Conservation (phyloP, 2,888 invertebrate genomes). For the Adelognathus sp. region DNA sequence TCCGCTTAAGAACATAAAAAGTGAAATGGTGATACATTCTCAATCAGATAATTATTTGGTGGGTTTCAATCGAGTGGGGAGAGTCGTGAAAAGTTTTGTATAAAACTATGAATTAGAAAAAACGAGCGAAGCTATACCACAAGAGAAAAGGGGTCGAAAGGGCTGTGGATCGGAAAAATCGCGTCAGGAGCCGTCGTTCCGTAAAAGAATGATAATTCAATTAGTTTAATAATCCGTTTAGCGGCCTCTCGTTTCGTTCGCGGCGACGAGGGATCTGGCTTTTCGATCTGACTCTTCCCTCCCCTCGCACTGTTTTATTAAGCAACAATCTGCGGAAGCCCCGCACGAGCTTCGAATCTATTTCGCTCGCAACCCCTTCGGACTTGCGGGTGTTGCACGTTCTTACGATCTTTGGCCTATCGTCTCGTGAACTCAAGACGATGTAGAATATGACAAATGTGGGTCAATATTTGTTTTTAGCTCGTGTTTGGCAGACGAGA, state of each 20-base stretch:
- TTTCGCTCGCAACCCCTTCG: slow-evolving; percentile 24
- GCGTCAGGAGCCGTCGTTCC: slow-evolving; percentile 70
- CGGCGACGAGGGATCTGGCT: slow-evolving; percentile 55
- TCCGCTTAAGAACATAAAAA: background rate
- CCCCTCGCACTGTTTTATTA: slow-evolving; percentile 71
- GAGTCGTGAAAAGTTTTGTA: too few species aligned
- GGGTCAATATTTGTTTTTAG: background rate
- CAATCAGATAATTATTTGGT: background rate
- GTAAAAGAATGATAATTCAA: slow-evolving; percentile 74
- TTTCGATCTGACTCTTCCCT: slow-evolving; percentile 35
- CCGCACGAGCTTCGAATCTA: slow-evolving; percentile 54
- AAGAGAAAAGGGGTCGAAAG: slow-evolving; percentile 53
- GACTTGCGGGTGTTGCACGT: background rate
- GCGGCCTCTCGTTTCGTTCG: slow-evolving; percentile 68
- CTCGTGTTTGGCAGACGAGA: background rate
- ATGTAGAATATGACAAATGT: background rate
- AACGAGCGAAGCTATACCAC: background rate
- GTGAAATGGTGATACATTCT: too few species aligned
- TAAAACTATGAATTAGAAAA: too few species aligned
- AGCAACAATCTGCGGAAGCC: slow-evolving; percentile 75
- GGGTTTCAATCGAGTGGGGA: too few species aligned
- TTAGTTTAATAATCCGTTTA: slow-evolving; percentile 77
- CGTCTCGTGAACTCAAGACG: background rate
- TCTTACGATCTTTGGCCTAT: background rate
- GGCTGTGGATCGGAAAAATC: slow-evolving; percentile 67